Evolutionary conservation across 2,888 invertebrate genomes (phyloP), one percentile per base, ranked within the genome.

Genomic region (Embidobia sp.): DNA sequence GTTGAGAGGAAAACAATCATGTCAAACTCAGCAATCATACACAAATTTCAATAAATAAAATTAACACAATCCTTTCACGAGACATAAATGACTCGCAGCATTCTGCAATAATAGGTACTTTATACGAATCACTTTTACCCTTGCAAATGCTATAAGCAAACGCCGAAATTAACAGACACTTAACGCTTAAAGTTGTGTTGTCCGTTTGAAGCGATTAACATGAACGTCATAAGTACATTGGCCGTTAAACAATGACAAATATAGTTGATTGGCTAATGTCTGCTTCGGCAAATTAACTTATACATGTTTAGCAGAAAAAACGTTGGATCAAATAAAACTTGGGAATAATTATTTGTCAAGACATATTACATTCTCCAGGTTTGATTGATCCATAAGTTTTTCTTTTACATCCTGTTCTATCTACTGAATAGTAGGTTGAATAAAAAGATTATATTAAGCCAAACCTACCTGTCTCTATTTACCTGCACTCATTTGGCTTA

Each of bases 61-160:
- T 46, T 16, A 19, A 3, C 19, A 4, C 35, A 63, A n/a, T 55
- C 46, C 73, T 53, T 57, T 79, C 67, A 77, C 44, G 57, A 73
- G 51, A 72, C 72, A 51, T n/a, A 40, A 80, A 78, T 49, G 73
- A 77, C 44, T 49, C 69, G 72, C 74, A 67, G 78, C 81, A 82
- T 82, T 82, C 81, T 80, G 81, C 81, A 80, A 79, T 78, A 63
- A 70, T 78, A 79, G 79, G 74, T 80, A 78, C 66, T 64, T 42
- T 53, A 15, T 46, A 5, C 55, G 10, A 18, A 31, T 61, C 55
- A 76, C 40, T 57, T 4, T 53, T 80, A 59, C 33, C 11, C 16
- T 7, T 15, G 35, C 42, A 55, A 75, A 61, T 31, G 42, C 64
- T 70, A 51, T 74, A 59, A n/a, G n/a, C 26, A 31, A 49, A 35